phyloP scores from a whole-genome alignment of 2,888 invertebrate genomes.

The Neocrepidodera transversa region DNA sequence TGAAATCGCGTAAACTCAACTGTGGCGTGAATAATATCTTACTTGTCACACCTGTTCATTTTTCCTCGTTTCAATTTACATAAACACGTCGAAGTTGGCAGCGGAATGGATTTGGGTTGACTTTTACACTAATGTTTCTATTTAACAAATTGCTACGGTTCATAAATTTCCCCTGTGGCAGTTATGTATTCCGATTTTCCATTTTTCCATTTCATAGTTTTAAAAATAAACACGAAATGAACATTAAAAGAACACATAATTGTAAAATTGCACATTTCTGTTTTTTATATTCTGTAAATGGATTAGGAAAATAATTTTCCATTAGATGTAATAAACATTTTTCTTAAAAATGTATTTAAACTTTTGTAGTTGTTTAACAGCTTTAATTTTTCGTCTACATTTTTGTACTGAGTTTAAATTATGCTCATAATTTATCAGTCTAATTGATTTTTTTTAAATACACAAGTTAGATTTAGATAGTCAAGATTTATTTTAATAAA shows the following conservation, averaged over 20 bases:
- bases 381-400: too few relatives aligned
- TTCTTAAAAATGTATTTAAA: too few relatives aligned
- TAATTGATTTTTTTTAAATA: too few relatives aligned
- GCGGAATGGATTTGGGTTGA: slow-evolving; percentile 29
- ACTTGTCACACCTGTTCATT: slow-evolving; percentile 41
- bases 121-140: slow-evolving; percentile 35
- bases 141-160: slow-evolving; percentile 33
- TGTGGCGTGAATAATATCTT: slow-evolving; percentile 39
- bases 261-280: too few relatives aligned
- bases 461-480: too few relatives aligned
- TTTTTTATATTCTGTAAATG: too few relatives aligned
- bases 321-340: too few relatives aligned
- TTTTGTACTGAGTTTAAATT: too few relatives aligned
- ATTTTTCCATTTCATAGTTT: slow-evolving; percentile 6
- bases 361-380: too few relatives aligned
- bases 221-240: neutral
- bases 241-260: neutral
- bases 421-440: too few relatives aligned
- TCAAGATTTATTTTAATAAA: too few relatives aligned
- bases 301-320: too few relatives aligned
- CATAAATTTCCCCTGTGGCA: slow-evolving; percentile 20
- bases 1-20: slow-evolving; percentile 35
- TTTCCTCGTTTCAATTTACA: slow-evolving; percentile 36
- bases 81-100: slow-evolving; percentile 36
- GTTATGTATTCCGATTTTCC: slow-evolving; percentile 14